Evolutionary conservation across 2,888 invertebrate species (phyloP).

Genomic region (Sphecodes monilicornis): DNA sequence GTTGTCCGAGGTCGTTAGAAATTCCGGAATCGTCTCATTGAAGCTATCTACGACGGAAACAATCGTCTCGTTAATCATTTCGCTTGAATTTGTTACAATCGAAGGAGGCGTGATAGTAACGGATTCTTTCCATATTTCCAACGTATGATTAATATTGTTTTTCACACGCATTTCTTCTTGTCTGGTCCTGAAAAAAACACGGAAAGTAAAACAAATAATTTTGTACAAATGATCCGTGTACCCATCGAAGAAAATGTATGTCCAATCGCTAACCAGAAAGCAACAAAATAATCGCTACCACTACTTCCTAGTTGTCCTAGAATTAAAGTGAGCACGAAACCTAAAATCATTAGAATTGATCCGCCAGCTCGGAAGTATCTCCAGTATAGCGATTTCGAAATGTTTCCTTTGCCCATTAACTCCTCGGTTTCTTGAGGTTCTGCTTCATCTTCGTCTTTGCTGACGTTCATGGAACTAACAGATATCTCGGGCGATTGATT

Average conservation of each 20-base stretch:
- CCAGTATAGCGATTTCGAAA: slow-evolving; percentile 87
- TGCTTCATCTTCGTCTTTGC: slow-evolving; percentile 71
- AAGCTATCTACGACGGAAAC: slow-evolving; percentile 15
- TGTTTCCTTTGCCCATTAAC: slow-evolving; percentile 88
- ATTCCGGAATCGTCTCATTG: slow-evolving; percentile 13
- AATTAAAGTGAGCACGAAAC: slow-evolving; percentile 87
- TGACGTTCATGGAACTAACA: slow-evolving; percentile 15
- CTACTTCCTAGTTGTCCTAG: slow-evolving; percentile 90
- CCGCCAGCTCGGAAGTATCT: slow-evolving; percentile 90
- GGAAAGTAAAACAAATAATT: slow-evolving; percentile 18
- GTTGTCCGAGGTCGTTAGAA: slow-evolving; percentile 8
- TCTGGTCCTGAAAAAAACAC: slow-evolving; percentile 82
- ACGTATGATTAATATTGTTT: slow-evolving; percentile 5
- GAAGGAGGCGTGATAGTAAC: not conserved
- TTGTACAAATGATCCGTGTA: not conserved
- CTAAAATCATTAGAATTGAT: slow-evolving; percentile 85
- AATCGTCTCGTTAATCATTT: not conserved
- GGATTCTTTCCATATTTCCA: not conserved
- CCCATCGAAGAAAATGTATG: not conserved
- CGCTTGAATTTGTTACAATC: not conserved
- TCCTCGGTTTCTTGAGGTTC: slow-evolving; percentile 88
- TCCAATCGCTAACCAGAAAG: slow-evolving; percentile 87
- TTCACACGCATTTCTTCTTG: slow-evolving; percentile 81
- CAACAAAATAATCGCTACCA: slow-evolving; percentile 91
- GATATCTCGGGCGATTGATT: slow-evolving; percentile 40